Conservation (phyloP, 1,140 invertebrate genomes). For the Caenorhabditis latens region DNA sequence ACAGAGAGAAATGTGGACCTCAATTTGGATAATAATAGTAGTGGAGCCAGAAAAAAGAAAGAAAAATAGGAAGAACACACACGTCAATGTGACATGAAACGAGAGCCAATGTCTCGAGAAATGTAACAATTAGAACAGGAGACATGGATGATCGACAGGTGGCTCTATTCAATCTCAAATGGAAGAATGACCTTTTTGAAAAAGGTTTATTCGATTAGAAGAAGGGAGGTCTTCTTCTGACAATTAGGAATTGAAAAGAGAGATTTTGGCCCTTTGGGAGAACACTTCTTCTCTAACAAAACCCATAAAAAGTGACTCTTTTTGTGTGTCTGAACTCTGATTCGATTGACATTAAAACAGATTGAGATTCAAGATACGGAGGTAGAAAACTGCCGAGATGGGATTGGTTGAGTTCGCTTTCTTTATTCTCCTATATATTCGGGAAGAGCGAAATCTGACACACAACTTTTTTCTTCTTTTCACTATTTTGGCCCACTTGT, state of each 20-base stretch:
- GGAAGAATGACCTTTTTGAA: neutral
- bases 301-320: slow-evolving; percentile 48
- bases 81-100: slow-evolving; percentile 1
- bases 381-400: neutral
- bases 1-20: neutral
- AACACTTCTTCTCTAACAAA: slow-evolving; percentile 12
- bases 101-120: slow-evolving; percentile 4
- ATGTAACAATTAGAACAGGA: slow-evolving; percentile 48
- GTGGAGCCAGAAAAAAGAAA: slow-evolving; percentile 22
- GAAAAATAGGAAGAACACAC: slow-evolving; percentile 37
- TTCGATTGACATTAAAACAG: slow-evolving; percentile 39
- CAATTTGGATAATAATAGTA: slow-evolving; percentile 51
- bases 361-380: slow-evolving; percentile 39
- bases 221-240: neutral
- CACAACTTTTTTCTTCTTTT: slow-evolving; percentile 22
- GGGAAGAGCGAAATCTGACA: slow-evolving; percentile 31
- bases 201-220: slow-evolving; percentile 23
- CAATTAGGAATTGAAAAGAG: neutral
- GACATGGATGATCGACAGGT: slow-evolving; percentile 39
- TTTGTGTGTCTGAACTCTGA: slow-evolving; percentile 32
- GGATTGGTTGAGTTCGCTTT: slow-evolving; percentile 23
- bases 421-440: neutral
- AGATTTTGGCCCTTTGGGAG: slow-evolving; percentile 8
- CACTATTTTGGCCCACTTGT: slow-evolving; percentile 44
- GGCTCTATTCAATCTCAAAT: neutral